phyloP scores from a whole-genome alignment of 1,140 invertebrate species.

The Lepidurus apus region DNA sequence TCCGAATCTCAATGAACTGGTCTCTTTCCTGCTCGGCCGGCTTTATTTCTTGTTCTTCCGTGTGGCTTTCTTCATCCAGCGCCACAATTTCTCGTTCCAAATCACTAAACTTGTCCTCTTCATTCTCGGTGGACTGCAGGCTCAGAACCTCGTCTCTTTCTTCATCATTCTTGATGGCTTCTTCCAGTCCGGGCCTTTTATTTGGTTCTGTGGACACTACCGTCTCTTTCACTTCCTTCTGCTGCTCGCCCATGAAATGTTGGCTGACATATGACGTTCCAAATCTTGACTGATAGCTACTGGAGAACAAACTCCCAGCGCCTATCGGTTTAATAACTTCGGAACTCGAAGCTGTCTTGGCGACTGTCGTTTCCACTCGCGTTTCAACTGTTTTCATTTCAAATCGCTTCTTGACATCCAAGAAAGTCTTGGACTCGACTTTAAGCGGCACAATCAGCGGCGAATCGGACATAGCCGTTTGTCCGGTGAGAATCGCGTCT shows the following conservation, averaged over 20 bases:
- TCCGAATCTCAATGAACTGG: not conserved
- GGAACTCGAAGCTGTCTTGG: not conserved
- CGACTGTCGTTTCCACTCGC: not conserved
- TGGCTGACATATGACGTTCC: not conserved
- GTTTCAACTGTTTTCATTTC: not conserved
- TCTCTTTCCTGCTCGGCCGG: not conserved
- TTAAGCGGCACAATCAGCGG: not conserved
- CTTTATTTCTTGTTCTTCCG: not conserved
- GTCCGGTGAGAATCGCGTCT: not conserved
- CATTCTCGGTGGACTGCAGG: not conserved
- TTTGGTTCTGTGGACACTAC: not conserved
- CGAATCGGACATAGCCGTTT: not conserved
- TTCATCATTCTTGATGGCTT: not conserved
- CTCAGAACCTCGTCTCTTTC: not conserved
- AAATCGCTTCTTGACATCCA: not conserved
- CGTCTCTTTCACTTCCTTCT: not conserved
- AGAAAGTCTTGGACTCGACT: not conserved
- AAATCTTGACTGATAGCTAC: conserved; percentile 3
- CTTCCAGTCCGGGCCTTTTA: not conserved
- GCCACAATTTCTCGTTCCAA: not conserved
- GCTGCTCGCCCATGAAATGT: not conserved
- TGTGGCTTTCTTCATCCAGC: not conserved
- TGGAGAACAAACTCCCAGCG: not conserved
- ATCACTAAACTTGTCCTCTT: not conserved
- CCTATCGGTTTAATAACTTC: not conserved